Conservation (phyloP, 2,113 vertebrate genomes). For the Sinocyclocheilus grahami region DNA sequence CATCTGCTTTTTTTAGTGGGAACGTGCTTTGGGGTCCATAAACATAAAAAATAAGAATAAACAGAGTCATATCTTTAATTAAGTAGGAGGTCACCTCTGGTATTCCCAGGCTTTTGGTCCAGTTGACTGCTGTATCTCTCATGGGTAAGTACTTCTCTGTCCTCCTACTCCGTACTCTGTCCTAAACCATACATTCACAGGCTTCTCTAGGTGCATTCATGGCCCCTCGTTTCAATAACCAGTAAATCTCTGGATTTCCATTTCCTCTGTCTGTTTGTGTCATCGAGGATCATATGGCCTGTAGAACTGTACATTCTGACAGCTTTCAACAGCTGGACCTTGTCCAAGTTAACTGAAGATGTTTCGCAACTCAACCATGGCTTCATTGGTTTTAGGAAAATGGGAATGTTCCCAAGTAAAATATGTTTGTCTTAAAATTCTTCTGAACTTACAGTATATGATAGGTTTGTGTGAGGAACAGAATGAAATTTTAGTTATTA, state of each 20-base stretch:
- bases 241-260: constrained; percentile 14
- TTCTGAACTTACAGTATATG: too few species aligned
- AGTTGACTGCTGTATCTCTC: constrained; percentile 39
- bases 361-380: not conserved
- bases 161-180: constrained; percentile 28
- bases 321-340: constrained; percentile 8
- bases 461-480: not conserved
- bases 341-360: not conserved
- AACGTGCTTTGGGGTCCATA: constrained; percentile 11
- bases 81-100: constrained; percentile 12
- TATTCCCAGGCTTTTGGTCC: constrained; percentile 49
- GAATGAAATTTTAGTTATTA: not conserved
- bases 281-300: constrained; percentile 21
- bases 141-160: not conserved
- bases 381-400: not conserved
- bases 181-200: constrained; percentile 47
- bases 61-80: constrained; percentile 35
- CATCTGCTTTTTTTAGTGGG: constrained; percentile 43
- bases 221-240: constrained; percentile 42
- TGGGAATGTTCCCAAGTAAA: not conserved
- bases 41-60: not conserved
- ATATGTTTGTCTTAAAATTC: not conserved
- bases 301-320: not conserved
- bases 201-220: constrained; percentile 45
- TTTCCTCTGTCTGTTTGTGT: not conserved